Evolutionary conservation across 2,888 invertebrate genomes (phyloP), one percentile per base, ranked within the genome.

Genomic region (Craniophora ligustri): DNA sequence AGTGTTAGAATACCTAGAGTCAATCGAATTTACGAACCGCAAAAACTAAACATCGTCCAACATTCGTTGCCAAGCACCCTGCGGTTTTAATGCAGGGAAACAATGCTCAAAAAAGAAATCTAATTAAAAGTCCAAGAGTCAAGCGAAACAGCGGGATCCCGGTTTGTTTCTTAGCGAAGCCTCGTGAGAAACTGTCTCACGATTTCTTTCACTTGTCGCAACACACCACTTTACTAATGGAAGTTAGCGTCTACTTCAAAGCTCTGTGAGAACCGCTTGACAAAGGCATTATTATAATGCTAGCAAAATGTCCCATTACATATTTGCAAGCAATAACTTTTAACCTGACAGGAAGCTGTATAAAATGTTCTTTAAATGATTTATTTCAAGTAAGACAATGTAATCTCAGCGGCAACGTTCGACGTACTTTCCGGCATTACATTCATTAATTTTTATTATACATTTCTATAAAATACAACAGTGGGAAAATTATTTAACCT

Each of bases 151-250:
- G 86, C 84, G 79, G 86, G 85, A 74, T 70, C 69, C 48, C 72
- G 65, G 66, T 61, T 71, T 62, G 73, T 78, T 86, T 84, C 82
- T 84, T 72, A 70, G 75, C 75, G 18, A 77, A 72, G 63, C 50
- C 70, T 75, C 84, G 86, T 89, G 89, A 85, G 89, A 89, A 90
- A 79, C 71, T 66, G 71, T 84, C 82, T 75, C 82, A 83, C 81
- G 74, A 75, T 82, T 88, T 85, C 84, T 87, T 88, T 85, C 73
- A 76, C 62, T 81, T 76, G 81, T 72, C 72, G 75, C 79, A 76
- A 81, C 75, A 78, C 75, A 78, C 65, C 73, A 77, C 73, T 85
- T 84, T 77, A 85, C 71, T 84, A 84, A 86, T 83, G 72, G 72
- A 71, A 69, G 72, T 68, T 67, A 72, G 57, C 66, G 60, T 53